A percentile compares a stretch with the other conserved stretches of the same genome.
These are phyloP conservation scores for Athalia rosae DNA, from an alignment of 2,888 invertebrate genomes.

Conservation along the genomic window DNA sequence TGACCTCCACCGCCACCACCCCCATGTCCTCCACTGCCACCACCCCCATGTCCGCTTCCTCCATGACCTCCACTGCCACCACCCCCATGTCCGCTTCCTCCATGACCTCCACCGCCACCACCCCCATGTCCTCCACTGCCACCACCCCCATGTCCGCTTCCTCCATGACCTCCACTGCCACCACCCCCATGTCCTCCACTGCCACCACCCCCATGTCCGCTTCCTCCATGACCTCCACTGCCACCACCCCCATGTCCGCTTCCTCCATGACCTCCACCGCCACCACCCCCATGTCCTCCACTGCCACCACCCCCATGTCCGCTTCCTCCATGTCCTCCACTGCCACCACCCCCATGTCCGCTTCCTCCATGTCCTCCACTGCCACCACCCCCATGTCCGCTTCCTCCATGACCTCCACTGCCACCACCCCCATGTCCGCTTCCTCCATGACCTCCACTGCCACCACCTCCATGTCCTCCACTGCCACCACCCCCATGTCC, in stretches of 20 bases:
- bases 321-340: conserved; percentile 9
- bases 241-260: conserved; percentile 26
- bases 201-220: conserved; percentile 5
- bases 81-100: not conserved
- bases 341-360: not conserved
- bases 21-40: not conserved
- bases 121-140: conserved; percentile 18
- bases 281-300: not conserved
- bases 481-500: not conserved
- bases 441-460: conserved; percentile 46
- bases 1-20: conserved; percentile 32
- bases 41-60: conserved; percentile 46
- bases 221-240: conserved; percentile 32
- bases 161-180: conserved; percentile 24
- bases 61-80: conserved; percentile 45
- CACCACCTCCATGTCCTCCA: conserved; percentile 46
- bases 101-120: conserved; percentile 46
- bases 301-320: not conserved
- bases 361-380: conserved; percentile 11
- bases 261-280: conserved; percentile 10
- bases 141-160: conserved; percentile 6
- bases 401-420: not conserved
- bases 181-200: conserved; percentile 36
- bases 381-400: not conserved
- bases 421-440: not conserved